Evolutionary conservation across 2,113 vertebrate genomes (phyloP), one percentile per base, ranked within the genome.

Genomic region (Periophthalmus modestus): DNA sequence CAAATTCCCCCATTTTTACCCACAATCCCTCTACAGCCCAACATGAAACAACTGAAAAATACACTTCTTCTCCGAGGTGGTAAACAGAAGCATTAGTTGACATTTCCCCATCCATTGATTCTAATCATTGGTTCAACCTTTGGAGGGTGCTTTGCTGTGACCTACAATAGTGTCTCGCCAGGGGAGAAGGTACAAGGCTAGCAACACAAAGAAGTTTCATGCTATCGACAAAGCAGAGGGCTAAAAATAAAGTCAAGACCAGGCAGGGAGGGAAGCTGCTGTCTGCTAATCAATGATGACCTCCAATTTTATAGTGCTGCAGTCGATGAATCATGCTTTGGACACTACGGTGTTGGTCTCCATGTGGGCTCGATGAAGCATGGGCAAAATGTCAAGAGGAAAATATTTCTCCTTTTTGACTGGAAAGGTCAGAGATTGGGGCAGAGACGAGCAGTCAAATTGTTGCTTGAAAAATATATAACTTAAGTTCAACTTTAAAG

Each of bases 91-190:
- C 57, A 76, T 78, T 84, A 80, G 82, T 57, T 91, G 89, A 92
- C 89, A 90, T 92, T 92, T 91, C 28, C 87, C 81, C 80, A 76
- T 62, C 75, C 83, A 91, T 85, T 87, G 90, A 92, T 91, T 89
- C 78, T 86, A 79, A 89, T 90, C 87, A 91, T 86, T 71, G 83
- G 66, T 76, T 86, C 87, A 84, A 91, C 89, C 89, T 92, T 88
- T 59, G 57, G 16, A 19, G 52, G 76, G 81, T 50, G 78, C 76
- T 80, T 80, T 55, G 78, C 46, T 76, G 77, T 90, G 91, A 92
- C 89, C 92, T 87, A 85, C 81, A 78, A 13, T 13, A 28, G 66
- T 0, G 70, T 74, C 79, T 84, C 88, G 68, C 2, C 57, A 3
- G 84, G 83, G 23, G 23, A 28, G 24, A 82, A 81, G 81, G 66